Evolutionary conservation across 1,140 invertebrate genomes (phyloP), one percentile per base, ranked within the genome.

Genomic region (Latrodectus geometricus): DNA sequence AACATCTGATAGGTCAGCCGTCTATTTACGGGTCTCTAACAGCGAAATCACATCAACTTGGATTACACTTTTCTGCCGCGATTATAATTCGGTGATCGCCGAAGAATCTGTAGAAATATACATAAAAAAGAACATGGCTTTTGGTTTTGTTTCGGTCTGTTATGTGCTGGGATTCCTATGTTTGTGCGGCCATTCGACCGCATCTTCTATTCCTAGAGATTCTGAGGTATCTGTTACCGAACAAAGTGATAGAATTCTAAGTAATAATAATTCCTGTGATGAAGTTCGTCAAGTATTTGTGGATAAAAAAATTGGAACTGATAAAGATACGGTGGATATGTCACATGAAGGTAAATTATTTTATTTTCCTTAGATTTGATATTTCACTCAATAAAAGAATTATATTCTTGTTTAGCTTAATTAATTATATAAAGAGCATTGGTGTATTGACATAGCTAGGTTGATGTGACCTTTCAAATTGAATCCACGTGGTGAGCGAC

Each of bases 321-420:
- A 52, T 7, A 56, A 69, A 23, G 83, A 86, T 65, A 78, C 74
- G 4, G 65, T 14, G 14, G 75, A 86, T 77, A 86, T 86, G 83
- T 35, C 75, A 70, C 83, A 86, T 61, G 74, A 86, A 86, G 83
- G 83, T 86, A 86, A 78, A 35, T 35, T 35, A 35, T 35, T 35
- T 35, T 35, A 35, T 3, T 35, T 35, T 35, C 35, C 35, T 35
- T 35, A 35, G 35, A 5, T 35, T 35, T 35, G 1, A 35, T 35
- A 35, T 35, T 35, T 35, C 35, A 5, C 1, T 35, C 5, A 35
- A 35, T 35, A 35, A 5, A 35, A 35, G 35, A 35, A 35, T 35
- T 35, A 35, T 35, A 5, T 35, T 35, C 35, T 35, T 35, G 35
- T 3, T 35, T 35, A 1, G 35, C 5, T 35, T 35, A 35, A 35